A percentile compares a stretch with the other conserved stretches of the same genome.
phyloP scores from a whole-genome alignment of 92 coral and sea anemone genomes.

The Virgularia gustaviana region DNA sequence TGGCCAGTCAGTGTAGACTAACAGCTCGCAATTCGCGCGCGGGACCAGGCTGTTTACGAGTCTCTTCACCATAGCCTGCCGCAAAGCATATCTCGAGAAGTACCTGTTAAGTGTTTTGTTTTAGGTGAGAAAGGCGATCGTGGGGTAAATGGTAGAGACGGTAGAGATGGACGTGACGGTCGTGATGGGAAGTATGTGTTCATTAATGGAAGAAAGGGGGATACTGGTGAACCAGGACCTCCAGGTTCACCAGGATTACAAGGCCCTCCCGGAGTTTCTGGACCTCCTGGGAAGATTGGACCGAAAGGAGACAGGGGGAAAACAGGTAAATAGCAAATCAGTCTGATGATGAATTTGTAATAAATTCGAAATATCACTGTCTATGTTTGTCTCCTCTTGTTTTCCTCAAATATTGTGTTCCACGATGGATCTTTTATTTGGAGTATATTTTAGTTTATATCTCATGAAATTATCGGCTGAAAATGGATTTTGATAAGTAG shows the following conservation, averaged over 20 bases:
- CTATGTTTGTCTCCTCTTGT: too few relatives aligned
- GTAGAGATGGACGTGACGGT: background rate
- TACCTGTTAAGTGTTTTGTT: background rate
- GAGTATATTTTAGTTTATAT: too few relatives aligned
- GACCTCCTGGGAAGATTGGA: conserved; percentile 40
- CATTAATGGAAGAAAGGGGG: conserved; percentile 10
- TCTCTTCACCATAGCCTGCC: too few relatives aligned
- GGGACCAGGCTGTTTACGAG: too few relatives aligned
- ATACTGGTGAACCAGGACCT: conserved; percentile 35
- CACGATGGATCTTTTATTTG: background rate
- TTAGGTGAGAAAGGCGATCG: background rate
- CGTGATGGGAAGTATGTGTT: background rate
- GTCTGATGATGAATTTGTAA: too few relatives aligned
- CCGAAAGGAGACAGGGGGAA: conserved; percentile 40
- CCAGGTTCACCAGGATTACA: conserved; percentile 27
- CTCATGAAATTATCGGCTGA: too few relatives aligned
- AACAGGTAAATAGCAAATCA: conserved; percentile 25
- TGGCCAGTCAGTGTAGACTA: too few relatives aligned
- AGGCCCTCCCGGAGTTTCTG: conserved; percentile 48
- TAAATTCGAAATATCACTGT: too few relatives aligned
- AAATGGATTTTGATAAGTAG: too few relatives aligned
- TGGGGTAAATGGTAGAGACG: conserved; percentile 15
- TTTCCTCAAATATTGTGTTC: background rate
- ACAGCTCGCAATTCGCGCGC: too few relatives aligned
- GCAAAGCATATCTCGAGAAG: too few relatives aligned